These are phyloP conservation scores for Octopus bimaculoides DNA, from an alignment of 1,140 invertebrate genomes.

Conservation along the genomic window DNA sequence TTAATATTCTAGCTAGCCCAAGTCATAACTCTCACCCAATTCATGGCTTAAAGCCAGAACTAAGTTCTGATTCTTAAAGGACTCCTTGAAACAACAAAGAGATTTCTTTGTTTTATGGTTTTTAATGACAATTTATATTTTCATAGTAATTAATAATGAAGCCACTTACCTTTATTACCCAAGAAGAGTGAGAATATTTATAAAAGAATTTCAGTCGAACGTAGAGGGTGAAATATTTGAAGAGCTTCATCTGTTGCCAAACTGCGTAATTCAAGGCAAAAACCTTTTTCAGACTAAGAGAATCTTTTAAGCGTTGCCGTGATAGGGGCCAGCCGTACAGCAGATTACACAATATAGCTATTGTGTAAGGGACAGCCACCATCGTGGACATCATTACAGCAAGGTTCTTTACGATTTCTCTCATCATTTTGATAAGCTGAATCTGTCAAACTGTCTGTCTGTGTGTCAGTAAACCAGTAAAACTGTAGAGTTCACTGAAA, in stretches of 20 bases:
- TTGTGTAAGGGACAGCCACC: slow-evolving; percentile 47
- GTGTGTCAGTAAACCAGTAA: no score
- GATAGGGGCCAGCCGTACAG: slow-evolving; percentile 46
- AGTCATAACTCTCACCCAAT: no score
- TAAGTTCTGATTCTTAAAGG: no score
- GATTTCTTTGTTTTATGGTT: no score
- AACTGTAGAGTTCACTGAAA: no score
- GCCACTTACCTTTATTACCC: slow-evolving; percentile 44
- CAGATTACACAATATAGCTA: slow-evolving; percentile 44
- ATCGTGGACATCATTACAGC: slow-evolving; percentile 23
- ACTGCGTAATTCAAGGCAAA: slow-evolving; percentile 46
- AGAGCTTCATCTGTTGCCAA: slow-evolving; percentile 36
- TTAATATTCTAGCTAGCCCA: no score
- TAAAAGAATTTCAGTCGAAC: slow-evolving; percentile 48
- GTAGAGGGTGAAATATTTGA: slow-evolving; percentile 40
- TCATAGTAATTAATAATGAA: not conserved
- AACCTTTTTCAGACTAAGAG: slow-evolving; percentile 50
- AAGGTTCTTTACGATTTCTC: slow-evolving; percentile 8
- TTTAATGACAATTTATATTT: no score
- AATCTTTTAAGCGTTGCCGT: slow-evolving; percentile 23
- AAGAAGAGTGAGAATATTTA: slow-evolving; percentile 29
- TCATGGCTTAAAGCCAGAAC: no score
- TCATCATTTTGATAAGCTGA: not conserved
- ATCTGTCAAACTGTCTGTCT: no score
- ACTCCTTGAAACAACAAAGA: no score